A percentile compares a stretch with the other conserved stretches of the same genome.
phyloP scores from a whole-genome alignment of 2,888 invertebrate genomes.

The Myathropa florea region DNA sequence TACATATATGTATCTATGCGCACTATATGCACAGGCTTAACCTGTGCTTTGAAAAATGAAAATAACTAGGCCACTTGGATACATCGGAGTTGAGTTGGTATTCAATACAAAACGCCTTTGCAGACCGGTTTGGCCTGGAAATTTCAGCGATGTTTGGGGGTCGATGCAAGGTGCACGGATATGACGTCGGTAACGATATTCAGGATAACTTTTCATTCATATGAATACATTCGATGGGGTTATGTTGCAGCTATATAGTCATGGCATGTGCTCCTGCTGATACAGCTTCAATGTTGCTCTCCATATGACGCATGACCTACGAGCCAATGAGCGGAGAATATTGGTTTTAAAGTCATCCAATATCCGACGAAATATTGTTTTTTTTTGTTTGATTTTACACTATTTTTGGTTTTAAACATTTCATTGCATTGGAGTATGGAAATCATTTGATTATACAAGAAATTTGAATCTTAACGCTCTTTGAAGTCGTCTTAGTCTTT shows the following conservation, averaged over 20 bases:
- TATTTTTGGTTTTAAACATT: not conserved
- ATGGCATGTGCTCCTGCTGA: not conserved
- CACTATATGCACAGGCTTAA: constrained; percentile 15
- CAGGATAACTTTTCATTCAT: constrained; percentile 64
- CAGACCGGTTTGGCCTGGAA: constrained; percentile 46
- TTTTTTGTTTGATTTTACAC: not conserved
- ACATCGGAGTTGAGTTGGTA: constrained; percentile 33
- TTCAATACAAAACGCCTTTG: constrained; percentile 43
- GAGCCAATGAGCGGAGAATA: not conserved
- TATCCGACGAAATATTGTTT: not conserved
- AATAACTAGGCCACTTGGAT: constrained; percentile 55
- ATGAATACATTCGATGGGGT: constrained; percentile 32
- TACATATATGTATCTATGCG: not conserved
- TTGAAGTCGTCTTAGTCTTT: too few species aligned
- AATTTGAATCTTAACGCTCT: too few species aligned
- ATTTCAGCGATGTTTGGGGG: constrained; percentile 44
- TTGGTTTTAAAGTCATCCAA: not conserved
- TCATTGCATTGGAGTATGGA: not conserved
- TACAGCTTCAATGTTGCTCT: constrained; percentile 10
- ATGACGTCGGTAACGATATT: constrained; percentile 63
- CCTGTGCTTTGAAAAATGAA: constrained; percentile 18
- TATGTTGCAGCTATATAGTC: not conserved
- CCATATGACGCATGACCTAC: constrained; percentile 52
- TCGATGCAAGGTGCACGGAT: constrained; percentile 51
- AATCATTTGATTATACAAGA: too few species aligned